Evolutionary conservation across 2,113 vertebrate species (phyloP).

Genomic region (Cyanoderma ruficeps): DNA sequence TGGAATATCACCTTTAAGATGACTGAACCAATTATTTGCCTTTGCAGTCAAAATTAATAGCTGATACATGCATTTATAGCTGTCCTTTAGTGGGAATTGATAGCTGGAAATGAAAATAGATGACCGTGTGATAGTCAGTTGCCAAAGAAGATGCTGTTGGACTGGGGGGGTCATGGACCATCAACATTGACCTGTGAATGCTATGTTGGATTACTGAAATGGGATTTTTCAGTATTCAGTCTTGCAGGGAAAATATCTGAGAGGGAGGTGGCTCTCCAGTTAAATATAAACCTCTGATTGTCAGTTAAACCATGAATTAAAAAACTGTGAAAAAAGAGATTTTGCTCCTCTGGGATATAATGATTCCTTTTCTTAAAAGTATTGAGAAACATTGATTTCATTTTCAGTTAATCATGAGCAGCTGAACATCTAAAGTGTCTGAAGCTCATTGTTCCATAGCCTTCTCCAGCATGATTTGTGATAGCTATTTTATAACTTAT

Average conservation of each 20-base stretch:
- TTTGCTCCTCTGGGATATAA: background rate
- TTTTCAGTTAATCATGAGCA: background rate
- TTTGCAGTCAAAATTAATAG: background rate
- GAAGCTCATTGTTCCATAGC: background rate
- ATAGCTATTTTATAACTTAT: background rate
- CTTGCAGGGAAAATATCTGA: background rate
- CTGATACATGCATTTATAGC: background rate
- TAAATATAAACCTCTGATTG: background rate
- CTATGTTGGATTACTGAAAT: background rate
- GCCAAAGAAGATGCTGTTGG: background rate
- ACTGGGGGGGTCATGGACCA: background rate
- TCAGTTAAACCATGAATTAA: background rate
- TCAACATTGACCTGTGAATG: background rate
- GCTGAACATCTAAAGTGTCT: background rate
- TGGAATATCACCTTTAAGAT: background rate
- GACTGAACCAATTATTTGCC: background rate
- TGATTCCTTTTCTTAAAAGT: background rate
- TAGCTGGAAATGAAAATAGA: background rate
- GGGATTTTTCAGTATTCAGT: background rate
- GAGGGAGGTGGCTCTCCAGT: background rate
- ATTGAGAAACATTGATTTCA: background rate
- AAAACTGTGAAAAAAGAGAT: background rate
- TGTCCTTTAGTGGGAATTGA: background rate
- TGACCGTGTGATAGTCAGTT: background rate
- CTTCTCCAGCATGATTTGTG: background rate